A percentile compares a stretch with the other conserved stretches of the same genome.
Conservation (phyloP, 30 jellyfish, hydroid and myxozoan species). For the Pseudorhiza aurosa region DNA sequence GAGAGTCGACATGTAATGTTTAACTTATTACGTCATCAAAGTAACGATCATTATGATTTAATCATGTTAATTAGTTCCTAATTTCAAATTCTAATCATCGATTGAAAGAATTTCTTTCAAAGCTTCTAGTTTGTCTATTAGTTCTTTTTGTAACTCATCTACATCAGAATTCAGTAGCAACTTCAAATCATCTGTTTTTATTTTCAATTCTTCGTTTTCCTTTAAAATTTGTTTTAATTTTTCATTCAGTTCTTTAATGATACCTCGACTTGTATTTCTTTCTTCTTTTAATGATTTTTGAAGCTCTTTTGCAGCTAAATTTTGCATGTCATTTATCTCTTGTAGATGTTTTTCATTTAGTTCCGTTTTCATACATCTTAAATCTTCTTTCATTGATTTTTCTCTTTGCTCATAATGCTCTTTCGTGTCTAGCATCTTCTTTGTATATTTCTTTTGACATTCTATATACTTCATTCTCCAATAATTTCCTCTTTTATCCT, state of each 20-base stretch:
- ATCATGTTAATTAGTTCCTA: too few species aligned
- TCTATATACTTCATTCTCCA: conserved; percentile 60
- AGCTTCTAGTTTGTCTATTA: conserved; percentile 19
- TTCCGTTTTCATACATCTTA: conserved; percentile 40
- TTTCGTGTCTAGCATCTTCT: conserved; percentile 49
- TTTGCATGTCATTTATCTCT: conserved; percentile 48
- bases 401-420: conserved; percentile 29
- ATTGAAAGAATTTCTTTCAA: conserved; percentile 21
- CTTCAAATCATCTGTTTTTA: conserved; percentile 20
- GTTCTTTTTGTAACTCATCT: conserved; percentile 28
- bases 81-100: neutral
- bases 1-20: too few species aligned
- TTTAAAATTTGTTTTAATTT: conserved; percentile 12
- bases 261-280: conserved; percentile 41
- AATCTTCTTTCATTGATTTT: conserved; percentile 15
- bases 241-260: conserved; percentile 49
- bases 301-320: conserved; percentile 59
- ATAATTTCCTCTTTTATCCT: conserved; percentile 43
- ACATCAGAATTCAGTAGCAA: conserved; percentile 17
- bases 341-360: conserved; percentile 17
- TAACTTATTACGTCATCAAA: too few species aligned
- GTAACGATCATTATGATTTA: too few species aligned
- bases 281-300: conserved; percentile 54
- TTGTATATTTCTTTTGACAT: conserved; percentile 36
- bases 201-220: conserved; percentile 45